Base-by-base conservation (phyloP, 2,113 vertebrate genomes). In the Lynx canadensis region DNA sequence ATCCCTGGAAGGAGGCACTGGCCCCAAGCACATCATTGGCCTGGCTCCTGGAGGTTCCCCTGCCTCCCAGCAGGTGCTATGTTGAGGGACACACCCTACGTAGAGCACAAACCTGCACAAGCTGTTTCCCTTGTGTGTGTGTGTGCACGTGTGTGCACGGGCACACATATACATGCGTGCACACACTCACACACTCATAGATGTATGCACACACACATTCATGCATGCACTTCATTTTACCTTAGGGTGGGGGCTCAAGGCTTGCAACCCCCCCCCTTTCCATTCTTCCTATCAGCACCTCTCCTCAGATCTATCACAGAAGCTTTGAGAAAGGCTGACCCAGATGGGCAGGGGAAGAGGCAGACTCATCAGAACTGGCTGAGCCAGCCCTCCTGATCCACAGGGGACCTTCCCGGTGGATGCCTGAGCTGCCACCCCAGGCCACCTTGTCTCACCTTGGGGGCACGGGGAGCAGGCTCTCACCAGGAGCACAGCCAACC, bases 71-170 rank as follows among this genome's bases (percentile, higher is more conserved):
- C 10, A 31, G 73, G 38, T 31, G 7, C n/a, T 31, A 7, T 0
- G 0, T 8, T 0, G 0, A 48, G 18, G 68, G 50, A 68, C 41
- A 38, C 65, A 33, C 7, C 41, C 69, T n/a, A 1, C 48, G 23
- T 3, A 14, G 48, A 2, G 4, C 25, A 36, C 0, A 21, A 18
- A 2, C 7, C 12, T 60, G 11, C 63, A 8, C 1, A 6, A 71
- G 60, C 31, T 78, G 2, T 29, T 50, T 63, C 18, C 29, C 9
- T 69, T 4, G 41, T 0, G 71, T 1, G 0, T 19, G 19, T 2
- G 31, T 25, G 6, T 36, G n/a, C 15, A 27, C 27, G 25, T 0
- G 0, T 16, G 60, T 7, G 1, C 83, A 5, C 0, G 1, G 5
- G 33, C 13, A 36, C 25, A 10, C 16, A 45, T 57, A 25, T 16